These are phyloP conservation scores for Pegoplata infirma DNA, from an alignment of 2,888 invertebrate genomes.

Conservation along the genomic window DNA sequence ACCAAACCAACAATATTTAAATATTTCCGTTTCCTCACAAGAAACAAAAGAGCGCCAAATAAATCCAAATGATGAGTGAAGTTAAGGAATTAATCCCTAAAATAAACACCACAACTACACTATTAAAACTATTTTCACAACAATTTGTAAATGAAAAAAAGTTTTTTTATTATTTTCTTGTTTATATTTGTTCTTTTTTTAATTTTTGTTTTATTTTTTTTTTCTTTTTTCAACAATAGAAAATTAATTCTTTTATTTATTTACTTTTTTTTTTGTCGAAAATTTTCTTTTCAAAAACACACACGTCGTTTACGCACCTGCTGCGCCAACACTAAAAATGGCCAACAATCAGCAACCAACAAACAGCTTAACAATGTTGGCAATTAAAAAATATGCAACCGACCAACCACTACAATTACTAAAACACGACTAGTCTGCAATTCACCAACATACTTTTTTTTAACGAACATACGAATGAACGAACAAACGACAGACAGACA, in stretches of 20 bases:
- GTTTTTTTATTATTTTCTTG: background rate
- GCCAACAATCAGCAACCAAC: slow-evolving; percentile 23
- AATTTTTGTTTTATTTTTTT: too few relatives aligned
- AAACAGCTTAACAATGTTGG: slow-evolving; percentile 42
- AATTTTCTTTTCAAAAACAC: background rate
- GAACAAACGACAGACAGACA: background rate
- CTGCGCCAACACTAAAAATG: slow-evolving; percentile 39
- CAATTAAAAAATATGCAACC: slow-evolving; percentile 42
- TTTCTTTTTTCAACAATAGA: background rate
- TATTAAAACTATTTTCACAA: background rate
- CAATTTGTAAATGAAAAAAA: background rate
- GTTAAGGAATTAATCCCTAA: background rate
- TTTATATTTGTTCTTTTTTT: slow-evolving; percentile 4
- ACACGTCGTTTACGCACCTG: slow-evolving; percentile 48
- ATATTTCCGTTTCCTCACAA: slow-evolving; percentile 18
- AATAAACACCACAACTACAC: slow-evolving; percentile 16
- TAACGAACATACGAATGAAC: too few relatives aligned
- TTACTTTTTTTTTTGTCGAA: background rate
- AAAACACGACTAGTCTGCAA: slow-evolving; percentile 37
- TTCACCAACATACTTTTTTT: too few relatives aligned
- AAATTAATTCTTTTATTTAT: slow-evolving; percentile 1
- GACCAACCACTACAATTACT: slow-evolving; percentile 41
- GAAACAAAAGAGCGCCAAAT: slow-evolving; percentile 32
- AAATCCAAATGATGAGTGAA: background rate
- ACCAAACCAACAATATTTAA: slow-evolving; percentile 36